phyloP scores from a whole-genome alignment of 2,113 vertebrate genomes.

The Tupaia chinensis region DNA sequence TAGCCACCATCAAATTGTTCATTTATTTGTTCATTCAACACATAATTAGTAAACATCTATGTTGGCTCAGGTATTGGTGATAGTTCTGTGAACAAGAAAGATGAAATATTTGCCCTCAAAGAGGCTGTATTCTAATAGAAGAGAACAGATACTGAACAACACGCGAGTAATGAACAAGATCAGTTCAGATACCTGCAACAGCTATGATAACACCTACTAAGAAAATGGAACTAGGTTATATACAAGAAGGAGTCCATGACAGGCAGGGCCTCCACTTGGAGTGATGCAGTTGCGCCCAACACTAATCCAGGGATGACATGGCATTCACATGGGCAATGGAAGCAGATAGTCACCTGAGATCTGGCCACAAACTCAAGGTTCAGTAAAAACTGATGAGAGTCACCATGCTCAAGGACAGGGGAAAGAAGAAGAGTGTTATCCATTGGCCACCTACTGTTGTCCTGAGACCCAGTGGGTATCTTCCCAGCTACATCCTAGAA shows the following conservation, averaged over 20 bases:
- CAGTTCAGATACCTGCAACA: not conserved
- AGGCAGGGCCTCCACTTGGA: accelerated
- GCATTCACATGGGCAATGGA: accelerated
- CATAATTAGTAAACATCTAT: not conserved
- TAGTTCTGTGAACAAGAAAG: not conserved
- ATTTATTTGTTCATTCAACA: not conserved
- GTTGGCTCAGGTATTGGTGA: not conserved
- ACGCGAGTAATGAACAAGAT: too few species aligned
- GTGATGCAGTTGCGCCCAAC: too few species aligned
- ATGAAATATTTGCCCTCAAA: not conserved
- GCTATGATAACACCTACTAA: too few species aligned
- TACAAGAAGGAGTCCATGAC: accelerated
- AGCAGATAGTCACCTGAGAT: accelerated
- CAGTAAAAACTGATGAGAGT: not conserved
- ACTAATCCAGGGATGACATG: not conserved
- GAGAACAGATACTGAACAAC: not conserved
- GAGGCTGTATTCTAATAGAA: not conserved
- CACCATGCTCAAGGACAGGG: too few species aligned
- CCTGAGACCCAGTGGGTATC: too few species aligned
- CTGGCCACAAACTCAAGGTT: not conserved
- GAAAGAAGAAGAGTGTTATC: accelerated
- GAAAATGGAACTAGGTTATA: not conserved
- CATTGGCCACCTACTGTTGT: accelerated
- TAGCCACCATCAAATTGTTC: not conserved
- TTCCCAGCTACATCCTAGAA: accelerated